Percentiles rank a stretch among this genome's conserved stretches.
Conservation (phyloP, 2,888 invertebrate species). For the Eurois occulta region DNA sequence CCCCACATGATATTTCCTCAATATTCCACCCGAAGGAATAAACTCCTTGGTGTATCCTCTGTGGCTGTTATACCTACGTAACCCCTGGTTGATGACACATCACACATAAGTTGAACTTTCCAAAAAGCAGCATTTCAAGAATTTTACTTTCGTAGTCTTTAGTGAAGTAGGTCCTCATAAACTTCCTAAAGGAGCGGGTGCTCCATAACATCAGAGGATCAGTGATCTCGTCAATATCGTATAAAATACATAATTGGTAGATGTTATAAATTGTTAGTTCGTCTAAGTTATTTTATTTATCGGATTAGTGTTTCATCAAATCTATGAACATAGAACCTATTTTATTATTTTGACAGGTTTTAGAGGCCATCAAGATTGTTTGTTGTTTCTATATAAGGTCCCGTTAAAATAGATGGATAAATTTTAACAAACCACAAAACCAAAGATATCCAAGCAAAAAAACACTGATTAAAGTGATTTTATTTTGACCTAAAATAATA, state of each 20-base stretch:
- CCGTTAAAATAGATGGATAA: no score
- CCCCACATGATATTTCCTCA: background rate
- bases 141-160: constrained; percentile 32
- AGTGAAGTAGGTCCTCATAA: constrained; percentile 17
- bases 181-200: constrained; percentile 22
- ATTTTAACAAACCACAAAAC: no score
- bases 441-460: no score
- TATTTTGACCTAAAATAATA: no score
- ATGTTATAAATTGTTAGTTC: background rate
- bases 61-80: background rate
- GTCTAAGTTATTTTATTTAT: background rate
- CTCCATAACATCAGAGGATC: constrained; percentile 10
- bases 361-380: background rate
- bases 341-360: constrained; percentile 19
- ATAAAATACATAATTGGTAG: background rate
- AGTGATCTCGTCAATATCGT: background rate
- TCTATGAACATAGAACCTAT: background rate
- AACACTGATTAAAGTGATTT: no score
- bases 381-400: background rate
- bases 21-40: background rate
- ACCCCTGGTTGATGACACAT: constrained; percentile 48
- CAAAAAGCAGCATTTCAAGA: constrained; percentile 45
- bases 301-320: background rate
- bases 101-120: constrained; percentile 46
- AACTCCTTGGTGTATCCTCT: background rate